These are phyloP conservation scores for Hipparchia semele DNA, from an alignment of 2,888 invertebrate species.

Conservation along the genomic window DNA sequence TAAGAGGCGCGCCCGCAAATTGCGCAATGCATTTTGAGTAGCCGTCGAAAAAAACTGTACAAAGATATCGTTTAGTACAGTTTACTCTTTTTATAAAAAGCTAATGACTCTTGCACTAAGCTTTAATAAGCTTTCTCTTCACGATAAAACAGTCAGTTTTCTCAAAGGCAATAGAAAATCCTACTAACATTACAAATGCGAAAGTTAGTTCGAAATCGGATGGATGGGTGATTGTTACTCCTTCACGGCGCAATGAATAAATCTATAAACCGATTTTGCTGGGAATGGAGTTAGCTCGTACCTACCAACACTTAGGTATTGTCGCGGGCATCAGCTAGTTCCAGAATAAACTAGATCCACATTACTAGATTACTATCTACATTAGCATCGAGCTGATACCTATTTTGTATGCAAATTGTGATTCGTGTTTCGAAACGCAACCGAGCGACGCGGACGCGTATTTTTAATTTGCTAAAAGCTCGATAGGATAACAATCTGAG, in stretches of 20 bases:
- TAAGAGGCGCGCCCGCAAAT: constrained; percentile 76
- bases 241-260: too few species aligned
- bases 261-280: too few species aligned
- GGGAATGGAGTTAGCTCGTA: too few species aligned
- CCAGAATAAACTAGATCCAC: constrained; percentile 6
- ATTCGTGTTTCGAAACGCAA: constrained; percentile 18
- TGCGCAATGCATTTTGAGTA: constrained; percentile 70
- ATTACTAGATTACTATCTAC: background rate
- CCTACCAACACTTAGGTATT: background rate
- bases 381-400: constrained; percentile 11
- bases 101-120: background rate
- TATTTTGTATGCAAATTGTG: constrained; percentile 14
- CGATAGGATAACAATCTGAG: constrained; percentile 21
- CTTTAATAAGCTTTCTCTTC: background rate
- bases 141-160: background rate
- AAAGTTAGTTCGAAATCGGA: too few species aligned
- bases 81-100: background rate
- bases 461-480: constrained; percentile 81
- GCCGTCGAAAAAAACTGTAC: constrained; percentile 21
- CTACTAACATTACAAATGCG: background rate
- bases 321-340: background rate
- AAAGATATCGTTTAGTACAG: constrained; percentile 32
- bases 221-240: too few species aligned
- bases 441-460: constrained; percentile 40
- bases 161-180: background rate